Evolutionary conservation across 2,113 vertebrate species (phyloP), one percentile per base, ranked within the genome.

Genomic region (Phodopus roborovskii): DNA sequence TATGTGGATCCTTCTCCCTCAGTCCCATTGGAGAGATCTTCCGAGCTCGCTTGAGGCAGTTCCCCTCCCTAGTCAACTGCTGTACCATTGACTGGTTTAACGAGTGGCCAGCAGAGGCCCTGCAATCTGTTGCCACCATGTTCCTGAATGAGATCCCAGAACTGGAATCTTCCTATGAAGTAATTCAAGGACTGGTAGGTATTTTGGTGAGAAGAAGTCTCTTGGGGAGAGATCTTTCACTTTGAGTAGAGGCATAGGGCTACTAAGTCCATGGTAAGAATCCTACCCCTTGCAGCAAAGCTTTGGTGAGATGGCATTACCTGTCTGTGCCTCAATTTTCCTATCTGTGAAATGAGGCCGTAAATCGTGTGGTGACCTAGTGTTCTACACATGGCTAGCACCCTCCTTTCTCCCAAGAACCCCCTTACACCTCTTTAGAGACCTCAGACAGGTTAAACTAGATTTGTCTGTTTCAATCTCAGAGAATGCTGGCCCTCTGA

Each of bases 31-130:
- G 99, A 95, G 99, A 99, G 96, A 97, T 99, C 71, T 99, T 99
- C 97, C 98, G 99, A 1, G 98, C 99, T 33, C 98, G 98, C 50
- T 96, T 99, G 95, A 98, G 99, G 90, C 99, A 99, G 98, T 99
- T 99, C 96, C 99, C 99, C 48, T 99, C 99, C 2, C 98, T 99
- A 3, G 99, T 99, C 96, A 99, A 99, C 85, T 99, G 99, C 98
- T 99, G 99, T 74, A 99, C 99, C 53, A 99, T 99, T 2, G 99
- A 99, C 98, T 99, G 99, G 99, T 99, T 99, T 98, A 99, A 98
- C 0, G 98, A 99, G 94, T 99, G 99, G 99, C 99, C 99, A 30
- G 92, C 98, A 53, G 99, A 99, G 97, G 99, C 99, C 28, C 98
- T 99, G 96, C 97, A 99, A 75, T 99, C 99, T 0, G 99, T 99